A percentile compares a stretch with the other conserved stretches of the same genome.
These are phyloP conservation scores for Conistra vaccinii DNA, from an alignment of 2,888 invertebrate species.

Conservation along the genomic window DNA sequence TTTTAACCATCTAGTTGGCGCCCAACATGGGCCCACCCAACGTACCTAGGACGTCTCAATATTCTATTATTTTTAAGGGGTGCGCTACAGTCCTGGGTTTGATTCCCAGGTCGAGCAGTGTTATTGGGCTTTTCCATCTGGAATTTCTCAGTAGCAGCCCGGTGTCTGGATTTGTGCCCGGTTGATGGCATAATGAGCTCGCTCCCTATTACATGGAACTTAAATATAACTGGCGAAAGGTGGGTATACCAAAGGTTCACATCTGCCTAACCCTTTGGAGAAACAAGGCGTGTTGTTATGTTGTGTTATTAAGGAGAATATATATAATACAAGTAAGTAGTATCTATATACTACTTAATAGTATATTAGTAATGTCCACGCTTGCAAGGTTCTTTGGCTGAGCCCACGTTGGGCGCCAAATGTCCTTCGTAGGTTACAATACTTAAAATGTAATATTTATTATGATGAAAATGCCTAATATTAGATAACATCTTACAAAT, in stretches of 20 bases:
- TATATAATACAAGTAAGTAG: neutral
- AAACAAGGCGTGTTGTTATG: neutral
- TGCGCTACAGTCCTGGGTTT: neutral
- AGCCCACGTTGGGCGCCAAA: neutral
- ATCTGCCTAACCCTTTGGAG: neutral
- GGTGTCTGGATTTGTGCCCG: neutral
- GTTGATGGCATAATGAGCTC: neutral
- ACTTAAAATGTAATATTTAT: neutral
- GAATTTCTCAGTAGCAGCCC: neutral
- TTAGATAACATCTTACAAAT: neutral
- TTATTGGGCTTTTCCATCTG: neutral
- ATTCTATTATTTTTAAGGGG: too few species aligned
- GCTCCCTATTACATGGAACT: neutral
- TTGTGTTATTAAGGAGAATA: too few species aligned
- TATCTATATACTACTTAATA: neutral
- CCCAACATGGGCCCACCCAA: constrained; percentile 21
- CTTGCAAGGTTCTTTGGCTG: neutral
- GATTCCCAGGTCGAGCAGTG: neutral
- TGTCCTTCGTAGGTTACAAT: neutral
- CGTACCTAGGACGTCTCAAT: too few species aligned
- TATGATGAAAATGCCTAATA: neutral
- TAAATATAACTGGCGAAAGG: neutral
- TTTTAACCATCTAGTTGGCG: constrained; percentile 6
- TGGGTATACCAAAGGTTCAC: neutral
- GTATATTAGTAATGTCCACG: too few species aligned